Base-by-base conservation (phyloP, 2,888 invertebrate species). In the Spodoptera littoralis region DNA sequence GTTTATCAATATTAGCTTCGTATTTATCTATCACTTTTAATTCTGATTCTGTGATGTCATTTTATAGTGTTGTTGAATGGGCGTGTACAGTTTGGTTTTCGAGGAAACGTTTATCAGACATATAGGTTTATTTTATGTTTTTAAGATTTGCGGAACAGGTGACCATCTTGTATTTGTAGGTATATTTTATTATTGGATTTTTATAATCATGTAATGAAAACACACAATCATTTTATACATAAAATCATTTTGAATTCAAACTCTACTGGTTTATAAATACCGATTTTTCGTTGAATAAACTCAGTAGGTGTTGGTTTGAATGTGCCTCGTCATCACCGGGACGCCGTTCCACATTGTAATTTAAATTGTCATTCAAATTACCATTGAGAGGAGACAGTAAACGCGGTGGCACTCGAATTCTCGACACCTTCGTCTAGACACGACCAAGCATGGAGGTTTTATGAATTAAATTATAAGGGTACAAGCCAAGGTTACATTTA, bases 331-430 rank as follows among this genome's bases (percentile, higher is more conserved):
- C 94, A 94, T 82, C 87, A 80, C 85, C 86, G 87, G 88, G 92
- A 92, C 92, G 91, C 90, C 92, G 82, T 84, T 73, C 83, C 79
- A 82, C 82, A 92, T 92, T 92, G 91, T 93, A 83, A 92, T 93
- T 91, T 88, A 91, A 89, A 93, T 93, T 90, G 88, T 91, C 89
- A 92, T 93, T 92, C 89, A 91, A 92, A 92, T 90, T 84, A 85
- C 82, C 81, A 84, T 80, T 83, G 80, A 84, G 86, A 81, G 79
- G 83, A 84, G 84, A 79, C 83, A 67, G 74, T 86, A 88, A 90
- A 86, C 85, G 83, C 92, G 84, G 93, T 92, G 93, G 93, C 93
- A 93, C 81, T 91, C 84, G 79, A 82, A 84, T 89, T 85, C 90
- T 93, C 93, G 91, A 88, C 93, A 93, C 93, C 92, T 92, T 84